Evolutionary conservation across 2,888 invertebrate genomes (phyloP).

Genomic region (Drosophila crucigera): DNA sequence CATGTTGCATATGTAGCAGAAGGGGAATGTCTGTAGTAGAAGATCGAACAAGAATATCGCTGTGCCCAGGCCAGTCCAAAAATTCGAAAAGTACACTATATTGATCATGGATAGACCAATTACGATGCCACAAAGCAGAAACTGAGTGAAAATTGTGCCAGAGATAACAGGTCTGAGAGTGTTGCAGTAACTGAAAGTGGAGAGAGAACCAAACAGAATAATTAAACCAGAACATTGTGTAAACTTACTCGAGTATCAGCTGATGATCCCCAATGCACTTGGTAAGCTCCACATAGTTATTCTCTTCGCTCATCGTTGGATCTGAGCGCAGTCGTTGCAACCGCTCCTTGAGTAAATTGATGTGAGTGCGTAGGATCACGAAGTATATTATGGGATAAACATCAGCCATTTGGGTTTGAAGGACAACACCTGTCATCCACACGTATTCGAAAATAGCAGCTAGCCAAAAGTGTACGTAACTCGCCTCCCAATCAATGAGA

Average conservation of each 20-base stretch:
- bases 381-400: conserved; percentile 54
- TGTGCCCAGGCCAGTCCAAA: conserved; percentile 52
- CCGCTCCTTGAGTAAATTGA: conserved; percentile 40
- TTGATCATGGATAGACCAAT: conserved; percentile 55
- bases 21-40: conserved; percentile 61
- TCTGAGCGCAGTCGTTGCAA: conserved; percentile 43
- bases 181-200: conserved; percentile 47
- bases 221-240: not conserved
- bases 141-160: conserved; percentile 60
- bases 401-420: conserved; percentile 48
- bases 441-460: conserved; percentile 28
- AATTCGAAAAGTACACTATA: conserved; percentile 56
- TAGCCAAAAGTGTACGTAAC: conserved; percentile 25
- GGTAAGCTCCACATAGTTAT: conserved; percentile 48
- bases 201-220: not conserved
- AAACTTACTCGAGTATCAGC: conserved; percentile 48
- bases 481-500: conserved; percentile 30
- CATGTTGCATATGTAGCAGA: conserved; percentile 63
- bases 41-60: conserved; percentile 37
- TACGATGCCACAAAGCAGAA: conserved; percentile 56
- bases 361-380: conserved; percentile 40
- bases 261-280: conserved; percentile 56
- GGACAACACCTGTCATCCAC: conserved; percentile 39
- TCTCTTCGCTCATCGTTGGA: conserved; percentile 5
- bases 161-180: conserved; percentile 51